These are phyloP conservation scores for Drosophila austrosaltans DNA, from an alignment of 2,888 invertebrate genomes.

Conservation along the genomic window DNA sequence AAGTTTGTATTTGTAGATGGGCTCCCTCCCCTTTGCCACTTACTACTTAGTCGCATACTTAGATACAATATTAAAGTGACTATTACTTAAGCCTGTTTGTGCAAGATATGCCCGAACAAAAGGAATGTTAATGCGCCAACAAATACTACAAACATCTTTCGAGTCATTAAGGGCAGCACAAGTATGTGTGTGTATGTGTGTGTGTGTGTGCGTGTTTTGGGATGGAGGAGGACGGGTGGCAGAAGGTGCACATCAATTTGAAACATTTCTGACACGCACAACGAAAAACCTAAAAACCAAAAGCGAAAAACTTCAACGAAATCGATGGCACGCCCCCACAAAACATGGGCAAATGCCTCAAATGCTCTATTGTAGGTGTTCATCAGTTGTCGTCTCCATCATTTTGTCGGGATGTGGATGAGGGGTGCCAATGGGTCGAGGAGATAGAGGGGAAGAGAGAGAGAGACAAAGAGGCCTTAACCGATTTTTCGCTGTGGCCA, in stretches of 20 bases:
- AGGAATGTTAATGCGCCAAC: constrained; percentile 72
- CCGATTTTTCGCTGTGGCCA: constrained; percentile 67
- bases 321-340: constrained; percentile 58
- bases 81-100: constrained; percentile 47
- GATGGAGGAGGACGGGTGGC: constrained; percentile 36
- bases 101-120: constrained; percentile 52
- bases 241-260: constrained; percentile 76
- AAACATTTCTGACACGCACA: constrained; percentile 54
- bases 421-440: not conserved
- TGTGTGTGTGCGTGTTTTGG: not conserved
- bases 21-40: constrained; percentile 21
- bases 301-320: constrained; percentile 38
- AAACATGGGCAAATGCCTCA: constrained; percentile 11
- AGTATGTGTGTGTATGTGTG: not conserved
- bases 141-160: constrained; percentile 66
- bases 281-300: constrained; percentile 9
- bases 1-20: not conserved
- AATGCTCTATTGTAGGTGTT: constrained; percentile 50
- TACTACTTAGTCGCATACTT: constrained; percentile 8
- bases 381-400: constrained; percentile 43
- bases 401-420: not conserved
- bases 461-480: constrained; percentile 18
- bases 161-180: constrained; percentile 58
- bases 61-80: constrained; percentile 18
- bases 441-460: not conserved